These are phyloP conservation scores for Pterocles gutturalis DNA, from an alignment of 2,113 vertebrate species.

Conservation along the genomic window DNA sequence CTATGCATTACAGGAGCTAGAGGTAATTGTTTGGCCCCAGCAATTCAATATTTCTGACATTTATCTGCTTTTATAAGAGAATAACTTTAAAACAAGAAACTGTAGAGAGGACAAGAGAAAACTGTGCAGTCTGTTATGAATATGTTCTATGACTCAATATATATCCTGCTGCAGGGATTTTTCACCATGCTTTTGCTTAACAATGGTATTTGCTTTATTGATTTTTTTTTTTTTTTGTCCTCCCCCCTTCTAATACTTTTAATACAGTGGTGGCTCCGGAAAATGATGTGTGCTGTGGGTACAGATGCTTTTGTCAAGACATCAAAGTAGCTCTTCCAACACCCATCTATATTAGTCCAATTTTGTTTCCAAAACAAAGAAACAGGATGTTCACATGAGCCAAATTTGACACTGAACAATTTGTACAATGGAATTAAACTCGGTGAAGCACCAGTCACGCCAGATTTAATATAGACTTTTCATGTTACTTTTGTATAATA, in stretches of 20 bases:
- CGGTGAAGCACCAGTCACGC: neutral
- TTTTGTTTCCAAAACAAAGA: slow-evolving; percentile 33
- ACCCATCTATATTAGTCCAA: neutral
- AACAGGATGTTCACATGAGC: neutral
- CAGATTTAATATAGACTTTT: neutral
- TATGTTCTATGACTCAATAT: neutral
- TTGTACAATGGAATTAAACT: neutral
- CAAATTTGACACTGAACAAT: neutral
- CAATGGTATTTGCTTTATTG: slow-evolving; percentile 25
- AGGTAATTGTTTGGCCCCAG: neutral
- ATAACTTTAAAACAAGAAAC: neutral
- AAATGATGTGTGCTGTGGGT: neutral
- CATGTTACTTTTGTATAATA: neutral
- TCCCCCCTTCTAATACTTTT: neutral
- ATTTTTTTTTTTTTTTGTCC: neutral
- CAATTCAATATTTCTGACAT: neutral
- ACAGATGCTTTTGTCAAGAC: neutral
- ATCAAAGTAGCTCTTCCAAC: neutral
- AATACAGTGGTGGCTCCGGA: neutral
- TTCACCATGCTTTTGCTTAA: neutral
- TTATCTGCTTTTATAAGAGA: neutral
- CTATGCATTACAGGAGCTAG: neutral
- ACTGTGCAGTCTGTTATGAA: neutral
- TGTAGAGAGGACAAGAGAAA: neutral
- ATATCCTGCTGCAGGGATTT: neutral